Percentiles rank a stretch among this genome's conserved stretches.
Conservation (phyloP, 23 tunicate species). For the Phallusia fumigata region DNA sequence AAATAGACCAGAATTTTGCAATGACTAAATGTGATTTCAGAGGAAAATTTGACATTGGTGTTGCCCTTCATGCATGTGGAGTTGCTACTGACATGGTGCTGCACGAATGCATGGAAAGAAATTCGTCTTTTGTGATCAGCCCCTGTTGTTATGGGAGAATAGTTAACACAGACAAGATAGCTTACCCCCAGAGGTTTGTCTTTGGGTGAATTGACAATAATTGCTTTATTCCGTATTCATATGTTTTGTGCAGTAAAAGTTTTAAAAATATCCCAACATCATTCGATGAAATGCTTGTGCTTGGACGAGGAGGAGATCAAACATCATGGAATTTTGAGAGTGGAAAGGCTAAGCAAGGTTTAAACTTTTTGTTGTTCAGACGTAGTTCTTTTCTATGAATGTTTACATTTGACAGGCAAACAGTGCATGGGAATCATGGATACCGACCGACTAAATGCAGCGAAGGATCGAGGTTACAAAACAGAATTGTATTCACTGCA, state of each 20-base stretch:
- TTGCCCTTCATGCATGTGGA: constrained; percentile 99
- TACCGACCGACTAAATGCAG: constrained; percentile 50
- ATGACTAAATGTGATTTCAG: constrained; percentile 12
- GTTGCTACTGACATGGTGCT: constrained; percentile 95
- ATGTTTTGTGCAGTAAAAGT: constrained; percentile 14
- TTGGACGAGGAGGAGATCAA: constrained; percentile 95
- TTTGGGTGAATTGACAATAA: not conserved
- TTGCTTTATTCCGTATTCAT: not conserved
- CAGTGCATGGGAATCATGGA: constrained; percentile 92
- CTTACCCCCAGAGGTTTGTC: constrained; percentile 84
- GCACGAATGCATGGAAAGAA: constrained; percentile 55
- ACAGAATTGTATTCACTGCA: constrained; percentile 51
- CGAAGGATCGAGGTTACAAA: constrained; percentile 53
- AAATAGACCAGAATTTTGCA: not conserved
- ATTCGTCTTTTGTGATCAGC: constrained; percentile 78
- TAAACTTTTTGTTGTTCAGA: no score
- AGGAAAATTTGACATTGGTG: constrained; percentile 79
- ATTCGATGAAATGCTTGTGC: constrained; percentile 56
- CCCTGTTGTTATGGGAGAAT: constrained; percentile 99
- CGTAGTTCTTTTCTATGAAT: no score
- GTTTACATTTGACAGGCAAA: constrained; percentile 38
- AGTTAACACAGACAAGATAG: constrained; percentile 43
- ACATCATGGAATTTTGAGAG: constrained; percentile 87
- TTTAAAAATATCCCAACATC: constrained; percentile 29
- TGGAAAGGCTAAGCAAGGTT: constrained; percentile 73